A percentile compares a stretch with the other conserved stretches of the same genome.
Evolutionary conservation across 2,888 invertebrate species (phyloP).

Genomic region (Ptychoptera albimana): DNA sequence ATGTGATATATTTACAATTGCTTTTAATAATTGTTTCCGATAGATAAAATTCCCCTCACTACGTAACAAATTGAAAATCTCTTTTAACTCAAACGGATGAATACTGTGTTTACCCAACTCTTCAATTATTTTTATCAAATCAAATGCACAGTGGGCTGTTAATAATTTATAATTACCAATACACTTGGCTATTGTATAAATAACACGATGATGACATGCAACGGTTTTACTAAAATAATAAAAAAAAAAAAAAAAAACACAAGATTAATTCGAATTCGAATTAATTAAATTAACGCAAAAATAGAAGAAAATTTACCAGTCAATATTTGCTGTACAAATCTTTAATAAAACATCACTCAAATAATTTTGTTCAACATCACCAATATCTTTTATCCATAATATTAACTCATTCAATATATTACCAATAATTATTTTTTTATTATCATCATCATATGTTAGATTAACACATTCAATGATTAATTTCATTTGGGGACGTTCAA

Average conservation of each 20-base stretch:
- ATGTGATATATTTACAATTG: constrained; percentile 23
- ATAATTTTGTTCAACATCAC: constrained; percentile 27
- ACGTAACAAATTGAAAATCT: constrained; percentile 30
- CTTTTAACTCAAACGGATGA: constrained; percentile 38
- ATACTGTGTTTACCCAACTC: constrained; percentile 39
- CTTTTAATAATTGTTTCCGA: constrained; percentile 22
- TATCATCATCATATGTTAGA: constrained; percentile 29
- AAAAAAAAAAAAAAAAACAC: constrained; percentile 6
- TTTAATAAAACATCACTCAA: constrained; percentile 26
- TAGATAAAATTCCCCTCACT: constrained; percentile 23
- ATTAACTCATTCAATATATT: constrained; percentile 35
- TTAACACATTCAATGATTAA: constrained; percentile 32
- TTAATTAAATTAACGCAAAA: constrained; percentile 1
- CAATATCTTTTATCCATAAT: constrained; percentile 34
- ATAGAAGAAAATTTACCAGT: constrained; percentile 19
- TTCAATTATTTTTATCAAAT: constrained; percentile 38
- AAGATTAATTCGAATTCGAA: no score
- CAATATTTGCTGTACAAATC: constrained; percentile 33
- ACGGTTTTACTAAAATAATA: constrained; percentile 32
- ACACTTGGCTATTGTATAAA: constrained; percentile 31
- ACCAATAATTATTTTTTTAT: constrained; percentile 23
- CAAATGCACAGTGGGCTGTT: constrained; percentile 29
- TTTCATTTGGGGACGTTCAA: constrained; percentile 31
- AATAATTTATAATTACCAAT: constrained; percentile 29
- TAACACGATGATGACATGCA: constrained; percentile 35